These are phyloP conservation scores for Drosophila elegans DNA, from an alignment of 1,140 invertebrate species.

Conservation along the genomic window DNA sequence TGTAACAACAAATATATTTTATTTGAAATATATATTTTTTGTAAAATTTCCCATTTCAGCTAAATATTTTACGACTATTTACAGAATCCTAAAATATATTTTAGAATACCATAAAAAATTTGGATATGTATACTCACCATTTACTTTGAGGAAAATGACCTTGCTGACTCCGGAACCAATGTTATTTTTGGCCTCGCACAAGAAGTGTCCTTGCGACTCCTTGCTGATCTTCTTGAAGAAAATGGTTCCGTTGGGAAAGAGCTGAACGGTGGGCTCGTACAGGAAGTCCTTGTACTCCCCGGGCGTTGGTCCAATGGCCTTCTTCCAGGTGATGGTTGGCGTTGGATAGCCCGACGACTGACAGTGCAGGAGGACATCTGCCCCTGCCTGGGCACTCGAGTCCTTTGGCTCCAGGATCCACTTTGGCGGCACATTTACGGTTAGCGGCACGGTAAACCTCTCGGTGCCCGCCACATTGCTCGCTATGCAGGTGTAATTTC, in stretches of 20 bases:
- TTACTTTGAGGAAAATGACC: conserved; percentile 94
- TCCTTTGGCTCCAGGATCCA: conserved; percentile 96
- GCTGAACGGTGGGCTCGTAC: conserved; percentile 90
- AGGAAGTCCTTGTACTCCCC: conserved; percentile 94
- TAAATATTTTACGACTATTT: too few species aligned
- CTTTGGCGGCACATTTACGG: conserved; percentile 95
- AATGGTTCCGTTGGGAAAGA: conserved; percentile 92
- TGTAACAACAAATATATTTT: too few species aligned
- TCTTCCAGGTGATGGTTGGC: conserved; percentile 94
- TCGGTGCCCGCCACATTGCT: conserved; percentile 93
- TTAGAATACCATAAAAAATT: too few species aligned
- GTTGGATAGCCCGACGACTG: conserved; percentile 96
- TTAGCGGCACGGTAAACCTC: conserved; percentile 90
- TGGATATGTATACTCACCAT: conserved; percentile 86
- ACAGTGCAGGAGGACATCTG: conserved; percentile 94
- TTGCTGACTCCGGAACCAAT: conserved; percentile 95
- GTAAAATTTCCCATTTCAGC: too few species aligned
- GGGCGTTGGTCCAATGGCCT: conserved; percentile 92
- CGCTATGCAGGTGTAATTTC: conserved; percentile 95
- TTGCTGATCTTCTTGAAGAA: conserved; percentile 92
- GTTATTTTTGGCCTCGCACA: conserved; percentile 96
- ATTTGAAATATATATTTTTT: too few species aligned
- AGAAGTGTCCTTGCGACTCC: conserved; percentile 94
- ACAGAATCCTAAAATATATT: too few species aligned
- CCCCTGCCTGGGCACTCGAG: conserved; percentile 92